Evolutionary conservation across 2,113 vertebrate genomes (phyloP).

Genomic region (Oreotrochilus melanogaster): DNA sequence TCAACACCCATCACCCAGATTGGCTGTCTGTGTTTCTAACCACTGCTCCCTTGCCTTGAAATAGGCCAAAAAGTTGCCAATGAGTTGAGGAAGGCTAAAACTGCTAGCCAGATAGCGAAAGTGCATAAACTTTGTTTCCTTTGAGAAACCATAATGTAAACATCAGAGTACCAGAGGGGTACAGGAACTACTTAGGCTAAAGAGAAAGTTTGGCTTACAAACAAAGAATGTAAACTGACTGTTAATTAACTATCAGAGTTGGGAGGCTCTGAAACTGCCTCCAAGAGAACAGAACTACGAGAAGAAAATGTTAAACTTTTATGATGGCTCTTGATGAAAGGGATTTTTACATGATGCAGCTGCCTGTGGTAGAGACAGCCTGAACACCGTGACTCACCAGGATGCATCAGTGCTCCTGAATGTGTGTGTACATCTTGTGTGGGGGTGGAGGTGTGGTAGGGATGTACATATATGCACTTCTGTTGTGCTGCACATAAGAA

Average conservation of each 20-base stretch:
- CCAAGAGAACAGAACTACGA: neutral
- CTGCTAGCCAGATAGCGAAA: neutral
- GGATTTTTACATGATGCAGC: neutral
- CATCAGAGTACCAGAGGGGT: neutral
- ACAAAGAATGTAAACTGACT: neutral
- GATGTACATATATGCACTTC: neutral
- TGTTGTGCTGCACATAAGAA: neutral
- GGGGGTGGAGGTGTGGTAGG: neutral
- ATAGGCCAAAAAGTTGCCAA: neutral
- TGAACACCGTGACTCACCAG: neutral
- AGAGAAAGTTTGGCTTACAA: conserved; percentile 11
- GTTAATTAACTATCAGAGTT: neutral
- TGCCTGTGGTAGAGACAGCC: neutral
- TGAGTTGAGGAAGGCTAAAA: neutral
- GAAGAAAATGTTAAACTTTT: neutral
- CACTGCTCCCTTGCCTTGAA: neutral
- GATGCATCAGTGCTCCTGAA: neutral
- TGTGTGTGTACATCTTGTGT: neutral
- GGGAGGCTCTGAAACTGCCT: neutral
- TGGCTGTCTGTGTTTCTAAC: neutral
- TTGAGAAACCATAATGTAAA: neutral
- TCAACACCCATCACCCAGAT: neutral
- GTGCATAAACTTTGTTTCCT: neutral
- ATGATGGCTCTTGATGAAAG: neutral
- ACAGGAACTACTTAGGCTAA: neutral